Conservation (phyloP, 2,888 invertebrate species). For the Dynastes tityus region DNA sequence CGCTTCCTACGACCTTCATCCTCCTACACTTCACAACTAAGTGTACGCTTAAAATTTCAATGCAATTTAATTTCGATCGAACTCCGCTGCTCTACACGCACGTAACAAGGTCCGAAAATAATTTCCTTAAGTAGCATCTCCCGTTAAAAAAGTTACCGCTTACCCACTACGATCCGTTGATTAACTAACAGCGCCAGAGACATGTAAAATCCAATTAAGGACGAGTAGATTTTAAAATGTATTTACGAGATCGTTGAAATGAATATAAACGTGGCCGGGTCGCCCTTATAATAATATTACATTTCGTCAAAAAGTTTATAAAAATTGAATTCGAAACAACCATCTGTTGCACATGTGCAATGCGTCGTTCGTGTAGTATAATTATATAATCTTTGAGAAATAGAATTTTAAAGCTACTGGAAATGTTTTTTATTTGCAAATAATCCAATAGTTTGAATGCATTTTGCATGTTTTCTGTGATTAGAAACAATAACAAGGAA, state of each 20-base stretch:
- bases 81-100: not conserved
- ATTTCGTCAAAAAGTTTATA: no score
- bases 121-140: not conserved
- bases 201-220: not conserved
- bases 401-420: no score
- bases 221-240: conserved; percentile 1
- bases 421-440: no score
- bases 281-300: no score
- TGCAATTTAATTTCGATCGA: conserved; percentile 7
- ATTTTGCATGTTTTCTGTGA: no score
- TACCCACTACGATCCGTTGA: conserved; percentile 3
- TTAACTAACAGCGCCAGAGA: not conserved
- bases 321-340: no score
- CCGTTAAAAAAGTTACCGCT: not conserved
- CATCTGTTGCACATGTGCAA: no score
- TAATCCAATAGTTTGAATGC: no score
- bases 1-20: not conserved
- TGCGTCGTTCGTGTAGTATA: no score
- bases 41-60: conserved; percentile 6
- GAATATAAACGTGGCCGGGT: no score
- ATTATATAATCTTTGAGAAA: no score
- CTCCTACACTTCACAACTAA: not conserved
- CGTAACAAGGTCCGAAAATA: not conserved
- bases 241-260: not conserved
- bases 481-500: no score